Percentiles rank a stretch among this genome's conserved stretches.
Conservation (phyloP, 2,888 invertebrate genomes). For the Argyresthia goedartella region DNA sequence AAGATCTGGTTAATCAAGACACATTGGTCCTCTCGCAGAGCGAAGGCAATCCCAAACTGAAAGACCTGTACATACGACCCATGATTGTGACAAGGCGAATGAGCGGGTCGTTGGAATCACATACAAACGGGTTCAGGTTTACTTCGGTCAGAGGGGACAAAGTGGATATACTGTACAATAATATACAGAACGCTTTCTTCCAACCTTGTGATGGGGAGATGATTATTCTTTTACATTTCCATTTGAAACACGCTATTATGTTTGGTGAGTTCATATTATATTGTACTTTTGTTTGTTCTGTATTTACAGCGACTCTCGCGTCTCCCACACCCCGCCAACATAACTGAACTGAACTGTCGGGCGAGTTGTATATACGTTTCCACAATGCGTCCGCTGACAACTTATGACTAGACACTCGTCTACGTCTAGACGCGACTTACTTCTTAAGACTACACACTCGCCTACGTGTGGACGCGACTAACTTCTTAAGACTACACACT, state of each 20-base stretch:
- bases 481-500: too few relatives aligned
- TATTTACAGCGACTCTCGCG: too few relatives aligned
- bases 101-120: slow-evolving; percentile 94
- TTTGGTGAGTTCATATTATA: slow-evolving; percentile 76
- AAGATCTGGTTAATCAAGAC: slow-evolving; percentile 98
- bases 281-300: too few relatives aligned
- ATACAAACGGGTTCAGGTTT: slow-evolving; percentile 96
- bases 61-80: slow-evolving; percentile 98
- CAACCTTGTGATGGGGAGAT: slow-evolving; percentile 99
- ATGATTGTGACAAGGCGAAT: slow-evolving; percentile 98
- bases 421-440: too few relatives aligned
- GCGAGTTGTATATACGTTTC: too few relatives aligned
- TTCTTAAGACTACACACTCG: too few relatives aligned
- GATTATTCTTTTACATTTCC: slow-evolving; percentile 99
- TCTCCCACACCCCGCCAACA: too few relatives aligned
- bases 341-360: too few relatives aligned
- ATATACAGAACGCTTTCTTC: slow-evolving; percentile 99
- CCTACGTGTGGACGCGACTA: too few relatives aligned
- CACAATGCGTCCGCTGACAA: too few relatives aligned
- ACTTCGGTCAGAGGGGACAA: slow-evolving; percentile 99
- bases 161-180: slow-evolving; percentile 99
- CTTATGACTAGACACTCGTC: too few relatives aligned
- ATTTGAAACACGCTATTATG: slow-evolving; percentile 98
- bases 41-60: slow-evolving; percentile 97
- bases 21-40: slow-evolving; percentile 93